Percentiles rank a stretch among this genome's conserved stretches.
Evolutionary conservation across 2,888 invertebrate genomes (phyloP).

Genomic region (Chironomus tentans): DNA sequence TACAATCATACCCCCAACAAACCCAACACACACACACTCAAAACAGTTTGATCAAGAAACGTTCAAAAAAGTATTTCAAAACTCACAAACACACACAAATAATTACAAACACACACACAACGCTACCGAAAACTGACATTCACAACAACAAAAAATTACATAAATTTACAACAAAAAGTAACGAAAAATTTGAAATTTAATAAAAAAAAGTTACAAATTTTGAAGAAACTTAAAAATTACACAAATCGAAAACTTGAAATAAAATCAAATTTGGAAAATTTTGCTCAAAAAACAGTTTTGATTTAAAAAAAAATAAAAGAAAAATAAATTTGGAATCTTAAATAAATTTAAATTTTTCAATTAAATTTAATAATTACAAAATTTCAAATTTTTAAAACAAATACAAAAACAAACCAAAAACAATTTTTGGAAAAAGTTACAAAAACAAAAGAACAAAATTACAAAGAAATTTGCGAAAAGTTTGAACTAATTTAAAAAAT

Average conservation of each 20-base stretch:
- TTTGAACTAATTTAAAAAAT: neutral
- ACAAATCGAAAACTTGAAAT: neutral
- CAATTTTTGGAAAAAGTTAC: neutral
- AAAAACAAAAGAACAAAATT: neutral
- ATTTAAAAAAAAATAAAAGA: too few relatives aligned
- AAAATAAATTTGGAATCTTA: too few relatives aligned
- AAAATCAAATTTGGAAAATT: neutral
- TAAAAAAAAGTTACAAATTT: neutral
- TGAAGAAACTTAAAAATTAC: neutral
- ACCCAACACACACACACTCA: neutral
- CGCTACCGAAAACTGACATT: neutral
- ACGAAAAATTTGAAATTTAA: neutral
- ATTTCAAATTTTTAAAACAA: too few relatives aligned
- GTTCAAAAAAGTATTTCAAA: neutral
- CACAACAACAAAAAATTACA: neutral
- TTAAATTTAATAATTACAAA: too few relatives aligned
- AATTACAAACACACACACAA: neutral
- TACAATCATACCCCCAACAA: neutral
- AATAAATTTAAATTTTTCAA: too few relatives aligned
- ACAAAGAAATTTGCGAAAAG: neutral
- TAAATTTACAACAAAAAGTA: neutral
- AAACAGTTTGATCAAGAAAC: neutral
- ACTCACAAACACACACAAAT: constrained; percentile 5
- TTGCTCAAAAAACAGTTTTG: too few relatives aligned
- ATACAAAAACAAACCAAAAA: neutral